These are phyloP conservation scores for Macrophya annulata DNA, from an alignment of 2,888 invertebrate species.

Conservation along the genomic window DNA sequence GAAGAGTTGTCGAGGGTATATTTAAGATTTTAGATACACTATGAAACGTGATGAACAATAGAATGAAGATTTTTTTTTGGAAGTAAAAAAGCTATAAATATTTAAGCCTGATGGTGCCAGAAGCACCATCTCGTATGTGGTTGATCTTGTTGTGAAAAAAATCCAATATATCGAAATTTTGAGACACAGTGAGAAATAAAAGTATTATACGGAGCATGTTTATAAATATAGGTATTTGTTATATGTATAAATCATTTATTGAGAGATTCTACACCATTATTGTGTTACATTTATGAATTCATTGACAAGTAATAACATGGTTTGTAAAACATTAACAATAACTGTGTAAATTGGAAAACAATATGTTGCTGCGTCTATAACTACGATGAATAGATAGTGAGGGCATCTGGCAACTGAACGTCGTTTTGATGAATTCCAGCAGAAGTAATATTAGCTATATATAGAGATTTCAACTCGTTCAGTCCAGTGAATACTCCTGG, in stretches of 20 bases:
- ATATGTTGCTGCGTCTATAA: neutral
- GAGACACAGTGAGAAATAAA: neutral
- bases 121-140: neutral
- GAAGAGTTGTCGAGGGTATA: too few relatives aligned
- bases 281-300: neutral
- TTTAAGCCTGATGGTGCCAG: too few relatives aligned
- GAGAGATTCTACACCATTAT: conserved; percentile 71
- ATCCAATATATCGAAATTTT: too few relatives aligned
- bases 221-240: conserved; percentile 29
- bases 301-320: neutral
- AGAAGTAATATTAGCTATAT: neutral
- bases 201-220: neutral
- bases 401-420: conserved; percentile 71
- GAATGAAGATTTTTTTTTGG: too few relatives aligned
- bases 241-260: conserved; percentile 75
- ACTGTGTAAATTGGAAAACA: neutral
- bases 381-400: conserved; percentile 72
- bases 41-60: too few relatives aligned
- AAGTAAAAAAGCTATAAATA: too few relatives aligned
- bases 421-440: conserved; percentile 67
- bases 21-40: too few relatives aligned
- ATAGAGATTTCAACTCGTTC: neutral
- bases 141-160: neutral
- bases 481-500: neutral
- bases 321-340: neutral